Percentiles rank a stretch among this genome's conserved stretches.
Evolutionary conservation across 2,797 vertebrate genomes (phyloP).

Genomic region (Pseudotriccus pelzelni): DNA sequence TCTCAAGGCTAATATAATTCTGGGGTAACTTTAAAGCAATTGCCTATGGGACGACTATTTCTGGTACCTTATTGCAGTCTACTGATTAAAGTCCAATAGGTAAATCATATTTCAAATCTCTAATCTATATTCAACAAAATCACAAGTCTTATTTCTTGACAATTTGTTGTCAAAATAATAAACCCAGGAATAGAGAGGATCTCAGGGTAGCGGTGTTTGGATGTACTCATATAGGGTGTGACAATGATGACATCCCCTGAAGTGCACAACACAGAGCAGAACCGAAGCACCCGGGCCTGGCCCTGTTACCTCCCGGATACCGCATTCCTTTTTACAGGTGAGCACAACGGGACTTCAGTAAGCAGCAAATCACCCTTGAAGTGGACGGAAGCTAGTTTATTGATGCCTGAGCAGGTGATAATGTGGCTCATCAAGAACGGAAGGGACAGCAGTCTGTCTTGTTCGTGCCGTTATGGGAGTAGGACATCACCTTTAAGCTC

Average conservation of each 20-base stretch:
- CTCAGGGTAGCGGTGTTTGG: neutral
- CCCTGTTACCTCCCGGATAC: neutral
- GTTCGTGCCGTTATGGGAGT: neutral
- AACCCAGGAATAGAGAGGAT: neutral
- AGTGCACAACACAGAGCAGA: neutral
- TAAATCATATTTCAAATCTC: neutral
- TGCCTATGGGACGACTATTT: neutral
- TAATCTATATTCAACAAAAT: neutral
- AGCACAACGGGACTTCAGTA: neutral
- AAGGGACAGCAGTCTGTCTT: neutral
- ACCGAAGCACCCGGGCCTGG: neutral
- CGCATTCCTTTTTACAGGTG: neutral
- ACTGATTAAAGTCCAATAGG: neutral
- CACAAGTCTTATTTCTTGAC: neutral
- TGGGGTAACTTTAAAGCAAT: neutral
- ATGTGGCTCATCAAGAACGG: neutral
- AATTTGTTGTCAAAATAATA: neutral
- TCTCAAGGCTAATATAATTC: neutral
- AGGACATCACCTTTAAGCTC: neutral
- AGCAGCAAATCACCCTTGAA: neutral
- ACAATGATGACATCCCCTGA: neutral
- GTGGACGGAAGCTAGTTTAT: neutral
- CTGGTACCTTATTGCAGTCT: neutral
- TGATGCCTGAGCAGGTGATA: neutral
- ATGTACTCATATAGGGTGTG: neutral